phyloP scores from a whole-genome alignment of 2,113 vertebrate genomes.

The Steatornis caripensis region DNA sequence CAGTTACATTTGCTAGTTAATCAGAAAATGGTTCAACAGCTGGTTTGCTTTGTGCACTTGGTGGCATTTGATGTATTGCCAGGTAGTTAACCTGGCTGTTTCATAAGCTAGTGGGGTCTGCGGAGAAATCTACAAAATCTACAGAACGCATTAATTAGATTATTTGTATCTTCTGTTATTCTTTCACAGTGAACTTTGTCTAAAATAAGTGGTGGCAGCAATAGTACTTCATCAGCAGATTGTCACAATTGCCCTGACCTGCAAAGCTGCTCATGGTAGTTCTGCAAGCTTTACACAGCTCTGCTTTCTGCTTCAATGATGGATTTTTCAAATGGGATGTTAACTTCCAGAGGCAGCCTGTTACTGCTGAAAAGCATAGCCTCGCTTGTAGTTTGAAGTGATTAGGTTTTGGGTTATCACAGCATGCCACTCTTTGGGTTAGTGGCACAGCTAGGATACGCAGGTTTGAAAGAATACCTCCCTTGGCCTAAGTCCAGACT shows the following conservation, averaged over 20 bases:
- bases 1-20: background rate
- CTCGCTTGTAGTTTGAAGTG: background rate
- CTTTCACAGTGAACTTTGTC: background rate
- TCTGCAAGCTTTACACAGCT: background rate
- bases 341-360: background rate
- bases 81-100: background rate
- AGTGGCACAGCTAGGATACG: background rate
- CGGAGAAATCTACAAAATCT: background rate
- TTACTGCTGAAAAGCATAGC: background rate
- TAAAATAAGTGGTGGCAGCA: background rate
- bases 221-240: background rate
- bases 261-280: background rate
- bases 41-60: background rate
- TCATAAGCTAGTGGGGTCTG: background rate
- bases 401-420: background rate
- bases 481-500: background rate
- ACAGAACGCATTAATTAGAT: background rate
- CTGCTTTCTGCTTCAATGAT: background rate
- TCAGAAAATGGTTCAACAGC: background rate
- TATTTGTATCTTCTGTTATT: background rate
- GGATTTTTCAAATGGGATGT: background rate
- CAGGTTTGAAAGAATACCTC: constrained; percentile 9
- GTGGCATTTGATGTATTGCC: background rate
- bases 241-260: background rate
- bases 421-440: background rate